Base-by-base conservation (phyloP, 92 coral and sea anemone genomes). In the Meandrina meandrites region DNA sequence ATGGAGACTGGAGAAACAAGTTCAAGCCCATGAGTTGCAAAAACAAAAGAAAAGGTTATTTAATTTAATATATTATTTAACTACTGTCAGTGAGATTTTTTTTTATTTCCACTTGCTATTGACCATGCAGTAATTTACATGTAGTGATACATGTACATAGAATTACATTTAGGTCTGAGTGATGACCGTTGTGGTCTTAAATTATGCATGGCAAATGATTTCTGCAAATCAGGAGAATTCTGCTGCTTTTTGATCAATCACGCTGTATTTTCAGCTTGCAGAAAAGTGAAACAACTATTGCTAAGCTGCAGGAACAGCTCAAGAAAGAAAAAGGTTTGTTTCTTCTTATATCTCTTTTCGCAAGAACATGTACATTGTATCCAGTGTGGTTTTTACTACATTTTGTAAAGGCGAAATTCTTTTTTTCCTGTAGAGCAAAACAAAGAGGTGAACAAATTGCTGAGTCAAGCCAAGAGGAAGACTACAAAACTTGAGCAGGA, bases 21-120 rank as follows among this genome's bases (percentile, higher is more conserved):
- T 92, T 66, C 97, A 92, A 71, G 95, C 90, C 2, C 92, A 85
- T 22, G 92, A 90, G 71, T 31, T 96, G 24, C 92, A 93, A n/a
- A 91, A 85, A 36, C 89, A 91, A 67, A 88, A 89, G 75, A 91
- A 93, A 79, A 89, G 91, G 99, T 96, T 22, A 60, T 2, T 60
- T 64, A 11, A 64, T n/a, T n/a, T n/a, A n/a, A n/a, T n/a, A n/a
- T n/a, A n/a, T n/a, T 27, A n/a, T 8, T 28, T 64, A 64, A 4
- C 9, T 9, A 10, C 34, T n/a, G 17, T 64, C 30, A 27, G 14
- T 64, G 19, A 34, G 22, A 35, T 0, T 71, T 35, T 37, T 18
- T 17, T 15, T 36, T 5, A 8, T 21, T 5, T 21, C 28, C 28
- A 21, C 27, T 60, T 60, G 67, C 4, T 48, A 1, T 48, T 48